Percentiles rank a stretch among this genome's conserved stretches.
These are phyloP conservation scores for Nannoperca obscura DNA, from an alignment of 2,797 vertebrate species.

Conservation along the genomic window DNA sequence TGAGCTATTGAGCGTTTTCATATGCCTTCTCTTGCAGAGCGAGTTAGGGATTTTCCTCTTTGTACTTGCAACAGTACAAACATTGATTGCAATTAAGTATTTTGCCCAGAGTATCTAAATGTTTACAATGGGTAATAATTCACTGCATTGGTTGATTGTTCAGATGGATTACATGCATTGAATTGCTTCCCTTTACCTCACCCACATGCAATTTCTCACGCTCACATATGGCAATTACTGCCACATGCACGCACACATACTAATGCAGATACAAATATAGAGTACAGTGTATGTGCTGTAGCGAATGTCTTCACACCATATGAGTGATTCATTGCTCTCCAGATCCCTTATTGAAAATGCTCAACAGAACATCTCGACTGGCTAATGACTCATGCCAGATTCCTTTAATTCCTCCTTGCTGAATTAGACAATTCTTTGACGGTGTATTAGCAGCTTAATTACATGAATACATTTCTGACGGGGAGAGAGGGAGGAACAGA, in stretches of 20 bases:
- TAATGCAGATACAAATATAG: slow-evolving; percentile 71
- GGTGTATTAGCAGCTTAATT: slow-evolving; percentile 90
- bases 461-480: slow-evolving; percentile 86
- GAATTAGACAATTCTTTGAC: slow-evolving; percentile 90
- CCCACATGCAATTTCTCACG: slow-evolving; percentile 75
- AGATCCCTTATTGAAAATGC: slow-evolving; percentile 83
- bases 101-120: slow-evolving; percentile 82
- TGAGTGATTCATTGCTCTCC: slow-evolving; percentile 84
- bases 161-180: slow-evolving; percentile 78
- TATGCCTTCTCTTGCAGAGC: slow-evolving; percentile 59
- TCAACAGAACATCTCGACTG: slow-evolving; percentile 86
- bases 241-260: slow-evolving; percentile 48
- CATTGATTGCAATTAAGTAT: slow-evolving; percentile 85
- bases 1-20: slow-evolving; percentile 74
- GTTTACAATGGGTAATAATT: slow-evolving; percentile 84
- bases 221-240: slow-evolving; percentile 76
- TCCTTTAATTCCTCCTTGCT: slow-evolving; percentile 89
- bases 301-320: slow-evolving; percentile 71
- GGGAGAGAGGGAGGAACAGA: slow-evolving; percentile 68
- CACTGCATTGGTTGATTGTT: slow-evolving; percentile 78
- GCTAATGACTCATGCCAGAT: slow-evolving; percentile 90
- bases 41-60: slow-evolving; percentile 70
- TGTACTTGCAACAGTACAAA: slow-evolving; percentile 74
- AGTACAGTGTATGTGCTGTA: slow-evolving; percentile 58
- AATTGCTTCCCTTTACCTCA: slow-evolving; percentile 75